These are phyloP conservation scores for Ormyrus thymus DNA, from an alignment of 2,888 invertebrate genomes.

Conservation along the genomic window DNA sequence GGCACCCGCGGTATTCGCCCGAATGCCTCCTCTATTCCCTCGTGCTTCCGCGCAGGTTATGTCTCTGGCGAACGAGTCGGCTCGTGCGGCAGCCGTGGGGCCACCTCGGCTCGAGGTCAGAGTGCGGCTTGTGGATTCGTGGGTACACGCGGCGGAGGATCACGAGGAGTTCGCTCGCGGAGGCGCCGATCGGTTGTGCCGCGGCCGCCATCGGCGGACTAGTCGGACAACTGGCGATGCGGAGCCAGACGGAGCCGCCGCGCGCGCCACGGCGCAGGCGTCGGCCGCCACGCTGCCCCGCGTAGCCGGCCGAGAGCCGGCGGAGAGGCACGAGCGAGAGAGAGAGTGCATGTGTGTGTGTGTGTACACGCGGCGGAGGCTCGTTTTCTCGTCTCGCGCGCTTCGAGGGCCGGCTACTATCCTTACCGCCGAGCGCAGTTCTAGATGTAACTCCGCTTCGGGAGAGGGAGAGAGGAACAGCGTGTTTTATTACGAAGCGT, in stretches of 20 bases:
- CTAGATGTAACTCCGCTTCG: no score
- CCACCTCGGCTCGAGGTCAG: no score
- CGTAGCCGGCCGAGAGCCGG: slow-evolving; percentile 60
- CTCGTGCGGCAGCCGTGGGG: no score
- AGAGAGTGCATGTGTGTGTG: background rate
- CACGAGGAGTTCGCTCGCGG: slow-evolving; percentile 67
- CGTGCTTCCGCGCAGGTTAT: no score
- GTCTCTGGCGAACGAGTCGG: no score
- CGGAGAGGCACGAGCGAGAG: background rate
- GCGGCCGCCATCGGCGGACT: slow-evolving; percentile 56
- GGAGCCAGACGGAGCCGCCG: no score
- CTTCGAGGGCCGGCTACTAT: slow-evolving; percentile 23
- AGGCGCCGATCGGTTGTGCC: slow-evolving; percentile 71
- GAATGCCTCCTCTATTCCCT: no score
- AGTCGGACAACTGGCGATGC: background rate
- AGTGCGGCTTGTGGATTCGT: no score
- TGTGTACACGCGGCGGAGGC: slow-evolving; percentile 15
- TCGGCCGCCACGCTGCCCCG: slow-evolving; percentile 11
- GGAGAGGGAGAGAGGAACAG: slow-evolving; percentile 7
- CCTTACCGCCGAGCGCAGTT: background rate
- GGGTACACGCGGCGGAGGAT: background rate
- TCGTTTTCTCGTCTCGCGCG: slow-evolving; percentile 51
- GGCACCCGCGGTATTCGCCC: no score
- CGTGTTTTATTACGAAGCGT: slow-evolving; percentile 6
- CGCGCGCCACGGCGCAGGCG: slow-evolving; percentile 11